These are phyloP conservation scores for Sandelia bainsii DNA, from an alignment of 2,797 vertebrate species.

Conservation along the genomic window DNA sequence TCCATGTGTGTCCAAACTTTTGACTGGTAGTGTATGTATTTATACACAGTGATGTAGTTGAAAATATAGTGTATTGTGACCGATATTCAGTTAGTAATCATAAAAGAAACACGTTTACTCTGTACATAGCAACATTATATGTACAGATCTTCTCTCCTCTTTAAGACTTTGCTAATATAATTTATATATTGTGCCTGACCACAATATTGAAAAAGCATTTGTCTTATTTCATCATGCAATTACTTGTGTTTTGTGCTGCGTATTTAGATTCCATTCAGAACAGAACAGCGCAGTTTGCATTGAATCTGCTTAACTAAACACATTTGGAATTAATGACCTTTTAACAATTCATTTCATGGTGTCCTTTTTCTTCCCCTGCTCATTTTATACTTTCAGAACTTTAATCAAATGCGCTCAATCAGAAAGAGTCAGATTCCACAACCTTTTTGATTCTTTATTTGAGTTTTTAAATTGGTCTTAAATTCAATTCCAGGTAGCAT, in stretches of 20 bases:
- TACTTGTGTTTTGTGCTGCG: background rate
- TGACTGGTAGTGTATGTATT: too few species aligned
- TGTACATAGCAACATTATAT: background rate
- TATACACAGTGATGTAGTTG: background rate
- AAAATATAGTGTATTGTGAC: background rate
- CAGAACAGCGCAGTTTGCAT: background rate
- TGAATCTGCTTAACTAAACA: background rate
- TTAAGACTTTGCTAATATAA: too few species aligned
- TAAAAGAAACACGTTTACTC: too few species aligned
- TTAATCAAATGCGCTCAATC: background rate
- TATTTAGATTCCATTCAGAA: background rate
- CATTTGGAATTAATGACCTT: conserved; percentile 7
- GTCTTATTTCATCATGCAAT: background rate
- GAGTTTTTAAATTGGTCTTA: background rate
- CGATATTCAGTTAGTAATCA: background rate
- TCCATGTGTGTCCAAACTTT: too few species aligned
- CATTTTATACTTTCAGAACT: background rate
- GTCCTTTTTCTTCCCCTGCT: background rate
- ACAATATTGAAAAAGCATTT: background rate
- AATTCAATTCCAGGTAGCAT: background rate
- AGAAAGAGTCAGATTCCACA: rapidly evolving
- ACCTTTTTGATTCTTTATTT: background rate
- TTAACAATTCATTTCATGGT: background rate
- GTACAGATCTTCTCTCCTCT: too few species aligned
- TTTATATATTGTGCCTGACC: background rate